Evolutionary conservation across 1,140 invertebrate genomes (phyloP).

Genomic region (Saxidomus purpurata): DNA sequence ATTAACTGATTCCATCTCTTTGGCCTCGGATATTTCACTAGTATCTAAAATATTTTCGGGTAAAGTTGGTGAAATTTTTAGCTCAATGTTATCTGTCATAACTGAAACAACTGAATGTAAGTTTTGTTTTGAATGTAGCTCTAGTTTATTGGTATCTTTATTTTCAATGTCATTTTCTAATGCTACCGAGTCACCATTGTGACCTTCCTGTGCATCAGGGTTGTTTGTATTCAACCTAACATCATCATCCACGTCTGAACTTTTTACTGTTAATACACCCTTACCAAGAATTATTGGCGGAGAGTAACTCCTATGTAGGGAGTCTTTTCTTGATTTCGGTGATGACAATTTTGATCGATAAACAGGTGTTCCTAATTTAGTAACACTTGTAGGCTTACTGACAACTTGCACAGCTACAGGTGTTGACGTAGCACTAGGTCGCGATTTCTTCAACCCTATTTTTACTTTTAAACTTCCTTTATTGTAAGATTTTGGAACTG

Average conservation of each 20-base stretch:
- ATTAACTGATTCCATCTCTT: not conserved
- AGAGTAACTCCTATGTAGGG: not conserved
- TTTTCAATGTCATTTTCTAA: not conserved
- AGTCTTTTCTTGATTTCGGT: conserved; percentile 21
- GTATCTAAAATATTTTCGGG: conserved; percentile 20
- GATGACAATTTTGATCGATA: conserved; percentile 36
- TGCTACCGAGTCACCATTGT: not conserved
- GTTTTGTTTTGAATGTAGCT: not conserved
- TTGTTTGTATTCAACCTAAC: not conserved
- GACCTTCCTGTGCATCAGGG: not conserved
- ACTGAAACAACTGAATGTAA: not conserved
- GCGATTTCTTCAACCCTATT: conserved; percentile 31
- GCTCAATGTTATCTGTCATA: not conserved
- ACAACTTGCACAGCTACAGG: conserved; percentile 37
- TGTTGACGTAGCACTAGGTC: conserved; percentile 41
- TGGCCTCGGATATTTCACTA: not conserved
- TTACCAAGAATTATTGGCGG: conserved; percentile 8
- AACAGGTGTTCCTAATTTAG: not conserved
- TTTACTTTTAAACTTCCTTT: conserved; percentile 78
- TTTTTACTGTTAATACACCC: not conserved
- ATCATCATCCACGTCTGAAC: not conserved
- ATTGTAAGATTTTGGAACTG: conserved; percentile 50
- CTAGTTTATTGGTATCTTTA: not conserved
- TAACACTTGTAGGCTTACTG: conserved; percentile 43
- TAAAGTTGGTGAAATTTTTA: conserved; percentile 35